Evolutionary conservation across 92 coral and sea anemone species (phyloP), one percentile per base, ranked within the genome.

Genomic region (Porites lobata): DNA sequence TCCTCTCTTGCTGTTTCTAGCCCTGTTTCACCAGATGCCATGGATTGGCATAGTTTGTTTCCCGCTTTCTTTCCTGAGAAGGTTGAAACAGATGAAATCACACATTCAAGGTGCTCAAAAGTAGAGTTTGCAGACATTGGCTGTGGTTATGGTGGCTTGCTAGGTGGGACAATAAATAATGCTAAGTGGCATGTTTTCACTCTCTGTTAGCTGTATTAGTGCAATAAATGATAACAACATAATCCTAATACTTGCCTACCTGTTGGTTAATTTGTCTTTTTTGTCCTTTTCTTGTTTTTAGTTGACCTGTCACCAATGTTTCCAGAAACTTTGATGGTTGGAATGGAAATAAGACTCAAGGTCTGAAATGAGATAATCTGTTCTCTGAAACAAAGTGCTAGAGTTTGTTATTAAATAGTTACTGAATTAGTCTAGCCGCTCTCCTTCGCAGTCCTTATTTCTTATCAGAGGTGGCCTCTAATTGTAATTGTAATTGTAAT

Each of bases 101-200:
- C 32, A 11, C 81, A 77, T n/a, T 32, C 51, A 3, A 51, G 43
- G 4, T 24, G 58, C 18, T 20, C 81, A 64, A 64, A 78, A 54
- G 96, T 97, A 54, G 96, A 97, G 85, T 97, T 95, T 88, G 99
- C 99, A 18, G 99, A 97, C 87, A 94, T 95, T 17, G 99, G 99
- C 5, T 97, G 99, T 92, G 99, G 99, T 50, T 97, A 97, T 89
- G 99, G 99, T 58, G 99, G 99, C 66, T 78, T 97, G 53, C 78
- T 97, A 54, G 98, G 99, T 97, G 86, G 11, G 8, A 5, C 10
- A 1, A 32, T 51, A 38, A 77, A 38, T 38, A 4, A 38, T 38
- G 5, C 47, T 38, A 0, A 38, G 47, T 38, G 47, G 7, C 47
- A 38, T 38, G 47, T 38, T 38, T 38, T 38, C 47, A 38, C 47